A percentile compares a stretch with the other conserved stretches of the same genome.
Evolutionary conservation across 2,113 vertebrate species (phyloP).

Genomic region (Genyomyrus donnyi): DNA sequence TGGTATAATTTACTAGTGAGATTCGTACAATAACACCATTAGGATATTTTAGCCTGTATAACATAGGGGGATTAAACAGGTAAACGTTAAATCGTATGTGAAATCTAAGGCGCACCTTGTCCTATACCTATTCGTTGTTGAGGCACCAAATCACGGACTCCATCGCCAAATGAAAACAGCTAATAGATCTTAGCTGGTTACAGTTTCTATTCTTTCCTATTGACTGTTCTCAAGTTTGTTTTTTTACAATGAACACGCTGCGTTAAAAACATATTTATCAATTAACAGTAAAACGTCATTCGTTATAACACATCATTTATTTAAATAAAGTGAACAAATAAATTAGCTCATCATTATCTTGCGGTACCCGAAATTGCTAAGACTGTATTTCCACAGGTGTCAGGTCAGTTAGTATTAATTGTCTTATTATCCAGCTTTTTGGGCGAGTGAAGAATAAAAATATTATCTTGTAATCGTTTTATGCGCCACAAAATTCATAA

Average conservation of each 20-base stretch:
- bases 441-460: neutral
- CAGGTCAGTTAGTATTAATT: neutral
- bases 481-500: neutral
- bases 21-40: neutral
- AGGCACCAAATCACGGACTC: neutral
- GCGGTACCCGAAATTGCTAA: neutral
- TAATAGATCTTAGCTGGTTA: neutral
- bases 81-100: neutral
- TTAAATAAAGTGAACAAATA: neutral
- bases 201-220: neutral
- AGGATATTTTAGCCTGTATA: neutral
- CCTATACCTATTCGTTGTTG: neutral
- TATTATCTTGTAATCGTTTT: neutral
- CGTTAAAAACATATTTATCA: neutral
- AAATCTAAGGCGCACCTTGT: neutral
- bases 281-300: neutral
- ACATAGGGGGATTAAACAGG: neutral
- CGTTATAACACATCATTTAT: neutral
- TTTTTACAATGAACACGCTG: neutral
- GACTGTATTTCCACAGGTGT: neutral
- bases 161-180: neutral
- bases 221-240: neutral
- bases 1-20: neutral
- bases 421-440: neutral
- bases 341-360: neutral